Evolutionary conservation across 2,888 invertebrate species (phyloP).

Genomic region (Pocota personata): DNA sequence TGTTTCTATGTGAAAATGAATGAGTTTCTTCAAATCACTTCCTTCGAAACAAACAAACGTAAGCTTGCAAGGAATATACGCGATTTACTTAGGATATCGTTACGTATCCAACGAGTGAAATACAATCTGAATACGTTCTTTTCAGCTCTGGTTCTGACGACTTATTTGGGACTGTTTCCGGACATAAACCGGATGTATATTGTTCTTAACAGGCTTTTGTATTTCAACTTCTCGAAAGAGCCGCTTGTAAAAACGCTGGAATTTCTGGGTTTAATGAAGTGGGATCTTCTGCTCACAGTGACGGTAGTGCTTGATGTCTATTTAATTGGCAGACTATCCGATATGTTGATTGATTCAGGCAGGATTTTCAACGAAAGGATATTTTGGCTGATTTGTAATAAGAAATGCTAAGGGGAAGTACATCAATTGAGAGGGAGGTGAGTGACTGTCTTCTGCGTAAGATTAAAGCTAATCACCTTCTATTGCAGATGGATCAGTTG

Average conservation of each 20-base stretch:
- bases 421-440: background rate
- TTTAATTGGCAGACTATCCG: background rate
- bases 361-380: background rate
- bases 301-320: background rate
- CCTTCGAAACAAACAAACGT: background rate
- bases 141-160: background rate
- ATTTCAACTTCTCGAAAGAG: background rate
- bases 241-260: background rate
- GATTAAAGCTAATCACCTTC: background rate
- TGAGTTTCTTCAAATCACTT: background rate
- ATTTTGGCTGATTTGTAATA: background rate
- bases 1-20: slow-evolving; percentile 9
- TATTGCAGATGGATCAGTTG: background rate
- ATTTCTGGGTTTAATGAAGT: too few relatives aligned
- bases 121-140: background rate
- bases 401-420: background rate
- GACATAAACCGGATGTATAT: background rate
- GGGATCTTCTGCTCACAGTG: background rate
- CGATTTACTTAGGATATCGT: background rate
- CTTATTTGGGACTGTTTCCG: background rate
- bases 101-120: slow-evolving; percentile 10
- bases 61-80: background rate
- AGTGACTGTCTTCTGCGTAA: background rate
- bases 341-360: background rate
- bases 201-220: background rate